phyloP scores from a whole-genome alignment of 2,797 vertebrate genomes.

The Neomorphus geoffroyi region DNA sequence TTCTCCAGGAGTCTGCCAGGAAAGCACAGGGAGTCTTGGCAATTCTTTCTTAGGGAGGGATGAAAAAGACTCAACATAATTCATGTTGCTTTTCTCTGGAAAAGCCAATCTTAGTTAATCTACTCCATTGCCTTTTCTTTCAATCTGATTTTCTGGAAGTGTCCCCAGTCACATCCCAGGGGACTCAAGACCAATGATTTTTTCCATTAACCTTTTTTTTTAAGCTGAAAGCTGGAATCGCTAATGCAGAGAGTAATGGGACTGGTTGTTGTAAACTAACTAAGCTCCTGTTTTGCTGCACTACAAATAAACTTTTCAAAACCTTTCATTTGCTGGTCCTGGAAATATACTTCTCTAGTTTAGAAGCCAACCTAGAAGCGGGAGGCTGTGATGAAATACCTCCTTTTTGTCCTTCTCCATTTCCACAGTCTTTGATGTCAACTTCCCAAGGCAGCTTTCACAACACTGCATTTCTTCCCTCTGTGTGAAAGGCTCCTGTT shows the following conservation, averaged over 20 bases:
- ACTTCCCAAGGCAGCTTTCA: background rate
- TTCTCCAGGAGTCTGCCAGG: background rate
- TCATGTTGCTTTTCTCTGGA: background rate
- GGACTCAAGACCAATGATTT: background rate
- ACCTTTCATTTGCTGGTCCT: background rate
- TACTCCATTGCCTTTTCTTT: background rate
- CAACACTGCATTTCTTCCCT: background rate
- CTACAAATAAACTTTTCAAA: constrained; percentile 2
- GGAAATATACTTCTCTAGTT: background rate
- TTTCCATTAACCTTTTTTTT: background rate
- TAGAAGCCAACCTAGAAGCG: background rate
- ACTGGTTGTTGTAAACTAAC: background rate
- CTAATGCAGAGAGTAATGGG: background rate
- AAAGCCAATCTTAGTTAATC: constrained; percentile 20
- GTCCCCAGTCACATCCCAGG: background rate
- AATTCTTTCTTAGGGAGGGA: background rate
- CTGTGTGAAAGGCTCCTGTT: background rate
- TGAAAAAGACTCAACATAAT: background rate
- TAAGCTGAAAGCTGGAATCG: background rate
- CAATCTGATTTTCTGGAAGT: constrained; percentile 22
- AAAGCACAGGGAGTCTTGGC: background rate
- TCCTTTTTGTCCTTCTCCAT: background rate
- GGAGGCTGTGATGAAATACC: background rate
- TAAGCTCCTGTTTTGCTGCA: background rate
- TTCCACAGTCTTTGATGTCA: background rate